Percentiles rank a stretch among this genome's conserved stretches.
Evolutionary conservation across 35 echinoderm and acorn worm species (phyloP).

Genomic region (Acanthaster planci): DNA sequence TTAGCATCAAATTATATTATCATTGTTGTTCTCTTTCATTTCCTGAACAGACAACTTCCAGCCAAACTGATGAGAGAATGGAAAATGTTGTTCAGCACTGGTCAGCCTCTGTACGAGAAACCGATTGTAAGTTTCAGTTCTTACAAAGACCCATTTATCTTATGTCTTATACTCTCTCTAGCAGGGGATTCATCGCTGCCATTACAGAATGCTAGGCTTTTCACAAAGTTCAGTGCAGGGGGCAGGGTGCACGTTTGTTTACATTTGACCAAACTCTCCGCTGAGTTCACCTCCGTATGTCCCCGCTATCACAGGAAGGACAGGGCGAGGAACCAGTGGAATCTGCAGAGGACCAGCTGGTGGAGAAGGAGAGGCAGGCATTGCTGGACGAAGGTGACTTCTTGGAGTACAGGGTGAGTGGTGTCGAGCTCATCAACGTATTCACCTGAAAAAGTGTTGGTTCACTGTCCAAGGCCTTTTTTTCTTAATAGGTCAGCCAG

Average conservation of each 20-base stretch:
- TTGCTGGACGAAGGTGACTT: constrained; percentile 97
- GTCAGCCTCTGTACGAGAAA: constrained; percentile 83
- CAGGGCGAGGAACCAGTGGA: constrained; percentile 44
- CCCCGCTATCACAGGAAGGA: not conserved
- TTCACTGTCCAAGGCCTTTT: not conserved
- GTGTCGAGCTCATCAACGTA: not conserved
- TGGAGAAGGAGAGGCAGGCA: constrained; percentile 77
- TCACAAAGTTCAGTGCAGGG: too few relatives aligned
- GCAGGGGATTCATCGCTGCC: too few relatives aligned
- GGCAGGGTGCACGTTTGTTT: too few relatives aligned
- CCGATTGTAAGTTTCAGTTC: constrained; percentile 41
- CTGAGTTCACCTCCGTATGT: not conserved
- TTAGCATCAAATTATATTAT: too few relatives aligned
- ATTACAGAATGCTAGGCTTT: too few relatives aligned
- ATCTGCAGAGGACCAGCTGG: constrained; percentile 46
- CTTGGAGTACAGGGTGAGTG: constrained; percentile 86
- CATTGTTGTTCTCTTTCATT: not conserved
- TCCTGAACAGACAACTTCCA: constrained; percentile 74
- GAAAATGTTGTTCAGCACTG: constrained; percentile 80
- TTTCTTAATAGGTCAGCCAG: too few relatives aligned
- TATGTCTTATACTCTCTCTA: too few relatives aligned
- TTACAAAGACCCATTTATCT: too few relatives aligned
- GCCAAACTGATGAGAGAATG: constrained; percentile 96
- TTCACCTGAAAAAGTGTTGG: not conserved
- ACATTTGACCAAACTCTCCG: too few relatives aligned